phyloP scores from a whole-genome alignment of 2,888 invertebrate species.

The Drosophila paranaensis region DNA sequence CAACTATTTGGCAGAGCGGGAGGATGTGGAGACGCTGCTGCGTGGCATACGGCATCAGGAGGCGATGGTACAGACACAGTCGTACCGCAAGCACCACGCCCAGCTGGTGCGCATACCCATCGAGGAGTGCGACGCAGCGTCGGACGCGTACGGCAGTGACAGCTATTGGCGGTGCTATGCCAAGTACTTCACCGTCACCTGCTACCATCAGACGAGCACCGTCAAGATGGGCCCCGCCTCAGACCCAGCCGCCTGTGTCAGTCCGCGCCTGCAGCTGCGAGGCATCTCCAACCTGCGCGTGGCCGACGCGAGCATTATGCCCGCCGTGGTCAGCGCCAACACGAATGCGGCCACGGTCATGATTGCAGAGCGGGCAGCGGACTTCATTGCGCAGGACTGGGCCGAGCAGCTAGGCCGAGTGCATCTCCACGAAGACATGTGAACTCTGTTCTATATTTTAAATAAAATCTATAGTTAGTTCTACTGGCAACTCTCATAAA shows the following conservation, averaged over 20 bases:
- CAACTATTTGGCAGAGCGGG: conserved; percentile 88
- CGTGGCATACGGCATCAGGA: conserved; percentile 85
- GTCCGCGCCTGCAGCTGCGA: conserved; percentile 88
- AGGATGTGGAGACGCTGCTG: conserved; percentile 86
- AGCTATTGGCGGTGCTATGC: conserved; percentile 89
- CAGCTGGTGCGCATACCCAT: conserved; percentile 68
- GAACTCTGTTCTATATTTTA: background rate
- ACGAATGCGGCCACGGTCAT: conserved; percentile 94
- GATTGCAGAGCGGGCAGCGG: conserved; percentile 93
- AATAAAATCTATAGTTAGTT: background rate
- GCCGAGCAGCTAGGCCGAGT: background rate
- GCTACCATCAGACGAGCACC: conserved; percentile 89
- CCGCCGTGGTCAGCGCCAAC: conserved; percentile 90
- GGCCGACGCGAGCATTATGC: conserved; percentile 92
- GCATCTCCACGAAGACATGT: conserved; percentile 45
- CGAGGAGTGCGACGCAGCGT: conserved; percentile 69
- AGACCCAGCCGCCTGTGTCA: conserved; percentile 88
- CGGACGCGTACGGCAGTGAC: conserved; percentile 54
- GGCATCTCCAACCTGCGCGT: conserved; percentile 88
- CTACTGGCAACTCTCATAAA: no score
- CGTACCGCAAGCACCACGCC: conserved; percentile 83
- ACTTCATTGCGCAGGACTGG: conserved; percentile 84
- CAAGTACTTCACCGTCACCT: conserved; percentile 88
- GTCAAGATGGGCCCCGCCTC: conserved; percentile 89
- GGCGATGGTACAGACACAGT: conserved; percentile 83